These are phyloP conservation scores for Atrina japonica DNA, from an alignment of 2,888 invertebrate genomes.

Conservation along the genomic window DNA sequence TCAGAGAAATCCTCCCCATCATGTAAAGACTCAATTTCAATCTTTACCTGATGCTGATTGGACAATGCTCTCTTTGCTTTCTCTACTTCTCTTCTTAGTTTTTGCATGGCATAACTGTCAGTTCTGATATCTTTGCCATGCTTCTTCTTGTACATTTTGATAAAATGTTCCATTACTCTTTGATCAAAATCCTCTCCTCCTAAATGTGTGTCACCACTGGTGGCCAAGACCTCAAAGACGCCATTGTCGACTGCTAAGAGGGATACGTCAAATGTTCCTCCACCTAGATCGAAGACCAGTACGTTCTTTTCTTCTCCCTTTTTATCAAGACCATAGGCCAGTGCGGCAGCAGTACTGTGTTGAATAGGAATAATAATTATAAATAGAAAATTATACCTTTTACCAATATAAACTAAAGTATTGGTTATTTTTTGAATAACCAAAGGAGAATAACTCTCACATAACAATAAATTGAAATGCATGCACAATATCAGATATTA, in stretches of 20 bases:
- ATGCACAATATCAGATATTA: too few relatives aligned
- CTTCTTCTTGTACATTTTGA: conserved; percentile 99
- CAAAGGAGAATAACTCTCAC: too few relatives aligned
- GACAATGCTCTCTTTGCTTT: conserved; percentile 98
- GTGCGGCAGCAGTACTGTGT: conserved; percentile 92
- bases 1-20: conserved; percentile 99
- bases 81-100: conserved; percentile 97
- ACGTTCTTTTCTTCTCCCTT: conserved; percentile 99
- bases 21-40: conserved; percentile 99
- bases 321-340: conserved; percentile 98
- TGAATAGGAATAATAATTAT: too few relatives aligned
- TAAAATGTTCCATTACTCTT: conserved; percentile 99
- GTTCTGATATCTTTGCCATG: conserved; percentile 98
- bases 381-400: too few relatives aligned
- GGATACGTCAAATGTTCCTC: conserved; percentile 99
- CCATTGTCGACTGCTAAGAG: conserved; percentile 99
- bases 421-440: too few relatives aligned
- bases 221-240: conserved; percentile 93
- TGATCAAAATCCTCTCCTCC: conserved; percentile 99
- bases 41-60: conserved; percentile 95
- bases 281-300: conserved; percentile 98
- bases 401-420: too few relatives aligned
- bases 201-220: conserved; percentile 97
- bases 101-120: conserved; percentile 95
- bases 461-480: too few relatives aligned